These are phyloP conservation scores for Labroides dimidiatus DNA, from an alignment of 2,797 vertebrate species.

Conservation along the genomic window DNA sequence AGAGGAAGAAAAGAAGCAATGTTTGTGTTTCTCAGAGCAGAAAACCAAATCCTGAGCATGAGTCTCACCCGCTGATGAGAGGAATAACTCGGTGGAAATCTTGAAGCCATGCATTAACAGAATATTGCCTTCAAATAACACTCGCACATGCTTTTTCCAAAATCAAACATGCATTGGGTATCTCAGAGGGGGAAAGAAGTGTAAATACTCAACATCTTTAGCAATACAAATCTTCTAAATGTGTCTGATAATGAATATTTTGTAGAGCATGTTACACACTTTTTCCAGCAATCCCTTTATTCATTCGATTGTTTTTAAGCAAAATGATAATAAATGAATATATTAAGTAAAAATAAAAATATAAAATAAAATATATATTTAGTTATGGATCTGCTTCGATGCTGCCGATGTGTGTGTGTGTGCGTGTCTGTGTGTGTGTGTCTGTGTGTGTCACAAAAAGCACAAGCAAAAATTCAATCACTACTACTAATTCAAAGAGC, in stretches of 20 bases:
- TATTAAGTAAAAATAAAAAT: conserved; percentile 67
- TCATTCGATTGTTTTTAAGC: conserved; percentile 55
- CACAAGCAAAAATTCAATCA: conserved; percentile 70
- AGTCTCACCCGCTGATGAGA: conserved; percentile 56
- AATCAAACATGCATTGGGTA: conserved; percentile 82
- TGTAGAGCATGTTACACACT: conserved; percentile 68
- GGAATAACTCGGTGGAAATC: conserved; percentile 63
- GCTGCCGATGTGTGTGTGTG: conserved; percentile 52
- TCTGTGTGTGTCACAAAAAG: conserved; percentile 63
- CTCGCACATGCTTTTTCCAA: conserved; percentile 79
- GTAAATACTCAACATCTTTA: conserved; percentile 73
- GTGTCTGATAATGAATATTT: conserved; percentile 67
- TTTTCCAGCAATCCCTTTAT: conserved; percentile 65
- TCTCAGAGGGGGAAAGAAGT: conserved; percentile 66
- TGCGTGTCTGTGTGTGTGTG: conserved; percentile 51
- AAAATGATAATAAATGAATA: conserved; percentile 64
- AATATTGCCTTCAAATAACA: conserved; percentile 81
- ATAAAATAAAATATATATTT: conserved; percentile 75
- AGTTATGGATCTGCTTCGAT: conserved; percentile 63
- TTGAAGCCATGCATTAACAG: conserved; percentile 83
- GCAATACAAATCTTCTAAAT: conserved; percentile 69
- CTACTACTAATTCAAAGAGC: conserved; percentile 64
- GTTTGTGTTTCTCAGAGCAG: conserved; percentile 45
- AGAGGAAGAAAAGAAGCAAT: conserved; percentile 42
- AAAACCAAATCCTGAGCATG: conserved; percentile 75